Conservation (phyloP, 2,797 vertebrate genomes). For the Chromis chromis region DNA sequence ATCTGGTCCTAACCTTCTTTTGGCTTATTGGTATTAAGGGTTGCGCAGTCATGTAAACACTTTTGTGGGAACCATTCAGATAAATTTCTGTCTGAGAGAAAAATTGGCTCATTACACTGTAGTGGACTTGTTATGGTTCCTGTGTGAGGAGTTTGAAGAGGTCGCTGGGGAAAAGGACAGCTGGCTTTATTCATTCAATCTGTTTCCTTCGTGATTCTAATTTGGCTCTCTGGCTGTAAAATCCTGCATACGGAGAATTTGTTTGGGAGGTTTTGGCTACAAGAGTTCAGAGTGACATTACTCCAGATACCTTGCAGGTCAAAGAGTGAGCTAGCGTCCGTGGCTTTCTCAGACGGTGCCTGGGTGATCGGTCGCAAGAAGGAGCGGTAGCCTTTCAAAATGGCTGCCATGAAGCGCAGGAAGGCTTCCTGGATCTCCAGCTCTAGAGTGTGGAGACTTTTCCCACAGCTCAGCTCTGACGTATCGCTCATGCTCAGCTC, state of each 20-base stretch:
- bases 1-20: neutral
- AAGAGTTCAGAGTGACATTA: neutral
- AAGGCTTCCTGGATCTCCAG: conserved; percentile 99
- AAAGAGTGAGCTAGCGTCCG: conserved; percentile 97
- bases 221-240: no score
- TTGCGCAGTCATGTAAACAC: conserved; percentile 32
- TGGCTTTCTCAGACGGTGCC: conserved; percentile 97
- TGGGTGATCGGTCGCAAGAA: conserved; percentile 96
- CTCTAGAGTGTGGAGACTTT: conserved; percentile 92
- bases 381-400: conserved; percentile 95
- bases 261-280: neutral
- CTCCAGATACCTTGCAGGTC: conserved; percentile 91
- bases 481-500: conserved; percentile 88
- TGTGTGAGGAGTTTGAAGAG: conserved; percentile 17
- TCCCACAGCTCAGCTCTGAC: conserved; percentile 88
- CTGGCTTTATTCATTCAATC: conserved; percentile 13
- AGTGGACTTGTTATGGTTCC: conserved; percentile 17
- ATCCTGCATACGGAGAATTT: neutral
- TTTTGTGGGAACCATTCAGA: conserved; percentile 6
- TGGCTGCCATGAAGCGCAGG: conserved; percentile 97
- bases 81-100: conserved; percentile 10
- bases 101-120: neutral
- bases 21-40: conserved; percentile 16
- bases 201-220: neutral
- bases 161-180: conserved; percentile 19